A percentile compares a stretch with the other conserved stretches of the same genome.
These are phyloP conservation scores for Microchrysa polita DNA, from an alignment of 2,888 invertebrate species.

Conservation along the genomic window DNA sequence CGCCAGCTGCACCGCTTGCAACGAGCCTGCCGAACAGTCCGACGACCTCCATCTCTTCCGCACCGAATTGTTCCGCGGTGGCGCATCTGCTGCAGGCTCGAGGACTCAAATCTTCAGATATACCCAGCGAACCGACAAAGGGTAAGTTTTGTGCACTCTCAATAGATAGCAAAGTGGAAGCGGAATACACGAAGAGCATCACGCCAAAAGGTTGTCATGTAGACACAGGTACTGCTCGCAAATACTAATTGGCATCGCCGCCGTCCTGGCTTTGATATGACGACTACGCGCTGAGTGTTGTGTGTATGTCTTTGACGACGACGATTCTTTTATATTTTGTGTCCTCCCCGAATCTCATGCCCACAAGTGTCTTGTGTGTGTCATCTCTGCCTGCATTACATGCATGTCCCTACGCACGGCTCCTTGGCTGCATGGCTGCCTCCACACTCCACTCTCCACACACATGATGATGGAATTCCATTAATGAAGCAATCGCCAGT, in stretches of 20 bases:
- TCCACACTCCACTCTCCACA: not conserved
- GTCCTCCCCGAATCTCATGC: no score
- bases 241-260: not conserved
- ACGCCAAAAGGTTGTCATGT: no score
- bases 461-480: slow-evolving; percentile 17
- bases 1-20: not conserved
- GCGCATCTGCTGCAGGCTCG: slow-evolving; percentile 36
- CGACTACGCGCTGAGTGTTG: no score
- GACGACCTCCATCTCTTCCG: not conserved
- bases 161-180: slow-evolving; percentile 3
- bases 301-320: no score
- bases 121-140: slow-evolving; percentile 39
- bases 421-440: not conserved
- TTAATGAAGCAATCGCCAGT: slow-evolving; percentile 27
- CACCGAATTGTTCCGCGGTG: slow-evolving; percentile 38
- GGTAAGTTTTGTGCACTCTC: slow-evolving; percentile 28
- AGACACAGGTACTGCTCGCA: not conserved
- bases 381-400: not conserved
- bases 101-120: slow-evolving; percentile 34
- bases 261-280: no score
- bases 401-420: not conserved
- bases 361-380: not conserved
- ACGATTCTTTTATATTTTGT: no score
- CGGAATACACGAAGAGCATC: not conserved
- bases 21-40: not conserved